A percentile compares a stretch with the other conserved stretches of the same genome.
phyloP scores from a whole-genome alignment of 2,797 vertebrate species.

The Galago senegalensis region DNA sequence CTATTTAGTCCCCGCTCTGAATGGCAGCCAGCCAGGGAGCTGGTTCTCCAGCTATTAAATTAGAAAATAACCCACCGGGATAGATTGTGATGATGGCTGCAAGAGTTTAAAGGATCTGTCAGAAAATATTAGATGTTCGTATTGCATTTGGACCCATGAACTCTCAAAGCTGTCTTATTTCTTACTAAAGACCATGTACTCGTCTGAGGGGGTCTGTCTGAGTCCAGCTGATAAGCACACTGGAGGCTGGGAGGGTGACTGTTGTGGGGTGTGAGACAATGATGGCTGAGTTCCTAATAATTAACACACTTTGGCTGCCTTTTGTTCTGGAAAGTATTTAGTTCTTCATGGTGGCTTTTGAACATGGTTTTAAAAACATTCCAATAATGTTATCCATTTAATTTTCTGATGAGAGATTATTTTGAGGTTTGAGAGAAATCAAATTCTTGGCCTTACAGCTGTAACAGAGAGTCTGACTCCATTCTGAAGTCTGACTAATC shows the following conservation, averaged over 20 bases:
- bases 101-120: not conserved
- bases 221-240: not conserved
- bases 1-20: not conserved
- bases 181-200: not conserved
- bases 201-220: not conserved
- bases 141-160: not conserved
- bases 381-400: not conserved
- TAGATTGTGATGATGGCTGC: no score
- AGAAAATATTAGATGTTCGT: not conserved
- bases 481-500: not conserved
- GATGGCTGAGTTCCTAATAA: not conserved
- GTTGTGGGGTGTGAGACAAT: not conserved
- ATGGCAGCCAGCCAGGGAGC: not conserved
- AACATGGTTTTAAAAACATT: not conserved
- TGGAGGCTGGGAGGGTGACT: not conserved
- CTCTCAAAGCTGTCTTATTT: not conserved
- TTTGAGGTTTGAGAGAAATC: not conserved
- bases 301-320: not conserved
- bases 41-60: not conserved
- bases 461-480: not conserved
- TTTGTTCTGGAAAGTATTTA: not conserved
- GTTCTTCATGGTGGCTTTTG: not conserved
- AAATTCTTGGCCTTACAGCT: not conserved
- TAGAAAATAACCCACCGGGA: not conserved
- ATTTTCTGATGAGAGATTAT: not conserved